Percentiles rank a stretch among this genome's conserved stretches.
Evolutionary conservation across 2,797 vertebrate genomes (phyloP).

Genomic region (Liparis tanakae): DNA sequence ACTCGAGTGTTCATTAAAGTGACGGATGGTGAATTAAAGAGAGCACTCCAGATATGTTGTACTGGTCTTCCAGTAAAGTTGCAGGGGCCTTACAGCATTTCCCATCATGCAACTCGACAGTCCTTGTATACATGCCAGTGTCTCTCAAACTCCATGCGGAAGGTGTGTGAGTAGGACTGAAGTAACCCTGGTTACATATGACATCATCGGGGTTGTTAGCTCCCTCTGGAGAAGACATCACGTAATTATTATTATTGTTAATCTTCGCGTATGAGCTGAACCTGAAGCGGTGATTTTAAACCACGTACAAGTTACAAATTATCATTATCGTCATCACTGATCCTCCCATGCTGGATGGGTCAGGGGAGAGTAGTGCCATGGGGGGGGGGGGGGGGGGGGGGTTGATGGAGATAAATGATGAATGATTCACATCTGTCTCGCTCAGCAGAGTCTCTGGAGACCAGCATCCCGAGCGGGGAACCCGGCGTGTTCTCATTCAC

Average conservation of each 20-base stretch:
- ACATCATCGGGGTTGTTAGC: neutral
- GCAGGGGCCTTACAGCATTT: neutral
- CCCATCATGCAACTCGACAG: conserved; percentile 4
- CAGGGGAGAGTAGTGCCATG: no score
- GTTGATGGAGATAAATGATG: conserved; percentile 73
- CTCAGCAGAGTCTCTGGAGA: conserved; percentile 49
- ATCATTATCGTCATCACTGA: neutral
- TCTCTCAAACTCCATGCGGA: neutral
- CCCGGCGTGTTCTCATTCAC: conserved; percentile 13
- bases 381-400: neutral
- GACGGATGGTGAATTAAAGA: neutral
- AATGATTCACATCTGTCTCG: conserved; percentile 74
- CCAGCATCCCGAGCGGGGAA: conserved; percentile 22
- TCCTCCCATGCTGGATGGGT: neutral
- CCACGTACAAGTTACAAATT: neutral
- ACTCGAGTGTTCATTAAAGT: neutral
- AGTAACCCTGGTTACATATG: neutral
- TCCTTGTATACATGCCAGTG: neutral
- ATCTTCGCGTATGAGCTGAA: neutral
- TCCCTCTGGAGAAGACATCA: neutral
- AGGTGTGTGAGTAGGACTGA: neutral
- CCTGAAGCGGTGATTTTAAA: neutral
- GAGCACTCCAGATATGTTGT: neutral
- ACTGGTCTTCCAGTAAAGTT: neutral
- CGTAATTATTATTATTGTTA: no score